Evolutionary conservation across 1,140 invertebrate genomes (phyloP), one percentile per base, ranked within the genome.

Genomic region (Maconellicoccus hirsutus): DNA sequence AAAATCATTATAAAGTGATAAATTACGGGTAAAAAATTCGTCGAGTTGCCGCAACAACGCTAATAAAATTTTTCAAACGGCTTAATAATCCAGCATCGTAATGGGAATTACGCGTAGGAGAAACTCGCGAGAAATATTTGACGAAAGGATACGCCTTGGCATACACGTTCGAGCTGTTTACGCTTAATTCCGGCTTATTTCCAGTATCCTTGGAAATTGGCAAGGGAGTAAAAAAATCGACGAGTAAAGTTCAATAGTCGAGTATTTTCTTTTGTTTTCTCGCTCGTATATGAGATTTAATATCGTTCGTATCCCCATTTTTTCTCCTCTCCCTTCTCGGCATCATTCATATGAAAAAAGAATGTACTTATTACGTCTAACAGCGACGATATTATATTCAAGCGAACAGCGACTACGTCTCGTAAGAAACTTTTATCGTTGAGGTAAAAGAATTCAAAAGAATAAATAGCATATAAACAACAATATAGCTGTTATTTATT

Each of bases 401-500:
- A 12, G 12, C 29, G 42, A 16, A 16, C 6, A 52, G 42, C n/a
- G 6, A 8, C 2, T 19, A 19, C n/a, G n/a, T 8, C 16, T 6
- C 29, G 29, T 52, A 52, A 52, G 42, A 52, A 52, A 52, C 42
- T 52, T 52, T 52, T 52, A 52, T 52, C n/a, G 42, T 12, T 52
- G n/a, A 52, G 42, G 42, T 52, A 52, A 19, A 52, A 52, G 42
- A 52, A 52, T 52, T 52, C 42, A 52, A 52, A 52, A 52, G 42
- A 52, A 52, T 52, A 52, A 52, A 52, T 52, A 52, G 42, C 42
- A 52, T 52, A 52, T 52, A 52, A 52, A 52, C 42, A 52, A 52
- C 42, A 52, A 52, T 52, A 52, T 52, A 52, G 42, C 42, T 52
- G 42, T 52, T 52, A 52, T 52, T 52, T 52, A 52, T 52, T 52